Base-by-base conservation (phyloP, 1,140 invertebrate genomes). In the Zaprionus kolodkinae region DNA sequence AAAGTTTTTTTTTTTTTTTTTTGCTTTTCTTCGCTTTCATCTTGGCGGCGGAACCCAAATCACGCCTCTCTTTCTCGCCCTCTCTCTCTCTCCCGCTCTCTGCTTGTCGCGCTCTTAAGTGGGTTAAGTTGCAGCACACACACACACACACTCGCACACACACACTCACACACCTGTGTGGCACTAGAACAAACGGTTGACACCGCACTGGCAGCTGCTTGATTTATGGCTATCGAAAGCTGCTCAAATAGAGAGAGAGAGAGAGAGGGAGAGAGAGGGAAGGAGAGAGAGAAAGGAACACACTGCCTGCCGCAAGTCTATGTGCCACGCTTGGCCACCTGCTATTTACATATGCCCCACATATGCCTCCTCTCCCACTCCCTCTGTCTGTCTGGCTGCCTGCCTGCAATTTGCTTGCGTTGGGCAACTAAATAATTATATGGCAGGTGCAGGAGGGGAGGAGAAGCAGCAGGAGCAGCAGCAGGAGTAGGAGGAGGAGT, bases 351-450 rank as follows among this genome's bases (percentile, higher is more conserved):
- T 73, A 73, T 45, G n/a, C 69, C 10, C 17, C 17, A 30, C 0
- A 21, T 21, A 21, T 21, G 21, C 21, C 21, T 21, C 21, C 2
- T 21, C 2, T 21, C 21, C 21, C 21, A 1, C 45, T 48, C 45
- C 6, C 4, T 15, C 43, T 17, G 6, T 21, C 21, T 21, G 21
- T 30, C 27, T 30, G 27, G 27, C 27, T 30, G 27, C 27, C 25
- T 56, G 72, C 55, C 36, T 72, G 70, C 85, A 76, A 76, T 74
- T 79, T 79, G 67, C 40, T n/a, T 45, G n/a, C 78, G 67, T 76
- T 72, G 89, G 86, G 78, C 81, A 89, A 89, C 85, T 81, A 89
- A 89, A 89, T 89, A 89, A 89, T 89, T 89, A 89, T 89, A 81
- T 78, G 81, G 68, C 4, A 5, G 59, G 2, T 1, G 21, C 1